These are phyloP conservation scores for Bucco capensis DNA, from an alignment of 2,113 vertebrate genomes.

Conservation along the genomic window DNA sequence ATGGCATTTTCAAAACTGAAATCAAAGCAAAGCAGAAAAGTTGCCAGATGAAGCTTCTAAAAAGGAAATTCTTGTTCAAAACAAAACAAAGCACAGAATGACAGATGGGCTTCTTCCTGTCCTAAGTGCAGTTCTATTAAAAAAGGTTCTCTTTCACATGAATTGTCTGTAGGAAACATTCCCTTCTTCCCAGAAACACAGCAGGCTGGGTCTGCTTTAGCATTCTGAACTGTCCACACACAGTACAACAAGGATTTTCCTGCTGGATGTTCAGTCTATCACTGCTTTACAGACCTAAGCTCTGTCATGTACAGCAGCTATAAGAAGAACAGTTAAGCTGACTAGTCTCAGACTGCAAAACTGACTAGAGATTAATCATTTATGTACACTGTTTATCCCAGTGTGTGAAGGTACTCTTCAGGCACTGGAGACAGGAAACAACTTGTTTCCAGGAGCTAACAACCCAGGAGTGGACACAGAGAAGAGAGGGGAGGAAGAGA, in stretches of 20 bases:
- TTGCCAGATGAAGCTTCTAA: conserved; percentile 48
- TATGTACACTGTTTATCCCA: too few species aligned
- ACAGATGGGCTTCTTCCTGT: conserved; percentile 12
- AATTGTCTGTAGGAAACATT: not conserved
- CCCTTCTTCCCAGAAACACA: not conserved
- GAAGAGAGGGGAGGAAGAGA: not conserved
- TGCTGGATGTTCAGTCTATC: not conserved
- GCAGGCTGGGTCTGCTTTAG: not conserved
- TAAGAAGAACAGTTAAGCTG: not conserved
- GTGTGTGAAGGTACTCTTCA: not conserved
- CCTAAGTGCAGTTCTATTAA: not conserved
- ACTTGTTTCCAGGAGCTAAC: not conserved
- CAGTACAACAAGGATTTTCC: not conserved
- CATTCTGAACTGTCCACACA: not conserved
- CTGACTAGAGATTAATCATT: not conserved
- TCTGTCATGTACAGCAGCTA: not conserved
- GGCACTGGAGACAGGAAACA: not conserved
- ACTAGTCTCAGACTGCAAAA: not conserved
- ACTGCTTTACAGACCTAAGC: not conserved
- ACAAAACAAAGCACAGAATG: conserved; percentile 21
- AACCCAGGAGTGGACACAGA: not conserved
- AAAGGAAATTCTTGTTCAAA: not conserved
- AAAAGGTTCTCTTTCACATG: not conserved
- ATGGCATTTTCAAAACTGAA: conserved; percentile 48
- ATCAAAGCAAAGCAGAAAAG: conserved; percentile 41